Conservation (phyloP, 2,888 invertebrate species). For the Bugulina stolonifera region DNA sequence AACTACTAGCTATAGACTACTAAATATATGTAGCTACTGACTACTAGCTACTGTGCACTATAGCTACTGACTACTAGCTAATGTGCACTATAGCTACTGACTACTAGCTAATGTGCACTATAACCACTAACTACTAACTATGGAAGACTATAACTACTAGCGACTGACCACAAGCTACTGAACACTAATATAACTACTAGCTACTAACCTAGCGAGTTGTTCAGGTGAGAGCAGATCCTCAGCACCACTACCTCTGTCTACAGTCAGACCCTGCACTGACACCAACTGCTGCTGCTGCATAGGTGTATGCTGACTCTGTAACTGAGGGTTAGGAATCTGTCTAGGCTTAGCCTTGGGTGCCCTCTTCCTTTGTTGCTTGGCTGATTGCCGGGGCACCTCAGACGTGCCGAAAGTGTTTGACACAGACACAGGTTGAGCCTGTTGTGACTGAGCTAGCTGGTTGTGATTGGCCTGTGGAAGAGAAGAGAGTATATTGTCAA, state of each 20-base stretch:
- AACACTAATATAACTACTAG: too few species aligned
- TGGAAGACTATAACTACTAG: too few species aligned
- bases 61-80: too few species aligned
- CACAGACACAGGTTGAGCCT: not conserved
- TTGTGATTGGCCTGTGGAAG: constrained; percentile 1
- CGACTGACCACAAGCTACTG: too few species aligned
- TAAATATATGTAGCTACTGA: too few species aligned
- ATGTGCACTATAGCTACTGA: too few species aligned
- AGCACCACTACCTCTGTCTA: constrained; percentile 1
- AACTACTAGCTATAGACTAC: too few species aligned
- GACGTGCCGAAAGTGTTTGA: not conserved
- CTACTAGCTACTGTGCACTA: too few species aligned
- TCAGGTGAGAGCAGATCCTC: constrained; percentile 15
- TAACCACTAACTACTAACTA: too few species aligned
- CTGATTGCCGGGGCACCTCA: not conserved
- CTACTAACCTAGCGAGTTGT: constrained; percentile 17
- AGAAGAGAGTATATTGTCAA: too few species aligned
- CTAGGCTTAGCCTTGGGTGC: not conserved
- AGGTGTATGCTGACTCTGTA: constrained; percentile 3
- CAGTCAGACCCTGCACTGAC: not conserved
- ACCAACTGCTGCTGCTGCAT: not conserved
- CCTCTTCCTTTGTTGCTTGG: not conserved
- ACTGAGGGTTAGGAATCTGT: not conserved
- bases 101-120: too few species aligned
- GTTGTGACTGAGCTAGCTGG: not conserved